Evolutionary conservation across 2,888 invertebrate species (phyloP).

Genomic region (Pecten maximus): DNA sequence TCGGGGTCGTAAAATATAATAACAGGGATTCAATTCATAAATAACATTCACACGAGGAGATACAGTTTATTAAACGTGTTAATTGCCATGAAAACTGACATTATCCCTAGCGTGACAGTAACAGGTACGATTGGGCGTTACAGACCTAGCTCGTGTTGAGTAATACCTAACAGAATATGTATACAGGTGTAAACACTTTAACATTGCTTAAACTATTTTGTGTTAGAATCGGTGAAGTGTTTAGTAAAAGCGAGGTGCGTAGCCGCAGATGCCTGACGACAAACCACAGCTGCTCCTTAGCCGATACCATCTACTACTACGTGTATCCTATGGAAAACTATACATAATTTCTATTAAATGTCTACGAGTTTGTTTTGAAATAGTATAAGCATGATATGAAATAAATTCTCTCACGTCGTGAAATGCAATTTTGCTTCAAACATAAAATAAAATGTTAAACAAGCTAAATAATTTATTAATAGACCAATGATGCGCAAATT

Average conservation of each 20-base stretch:
- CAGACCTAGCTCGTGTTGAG: not conserved
- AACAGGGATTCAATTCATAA: not conserved
- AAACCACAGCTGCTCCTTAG: not conserved
- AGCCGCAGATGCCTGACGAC: not conserved
- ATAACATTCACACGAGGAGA: not conserved
- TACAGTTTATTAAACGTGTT: constrained; percentile 13
- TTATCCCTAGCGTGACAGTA: not conserved
- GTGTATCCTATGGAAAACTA: not conserved
- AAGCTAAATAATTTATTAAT: no score
- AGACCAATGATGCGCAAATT: no score
- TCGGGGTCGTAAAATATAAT: not conserved
- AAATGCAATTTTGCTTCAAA: no score
- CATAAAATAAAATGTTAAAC: not conserved
- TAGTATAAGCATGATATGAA: not conserved
- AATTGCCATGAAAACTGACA: not conserved
- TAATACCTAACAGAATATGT: not conserved
- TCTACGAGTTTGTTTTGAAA: not conserved
- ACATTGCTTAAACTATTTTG: not conserved
- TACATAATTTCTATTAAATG: not conserved
- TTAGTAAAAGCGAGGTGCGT: not conserved
- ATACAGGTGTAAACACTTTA: not conserved
- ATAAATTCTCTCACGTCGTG: not conserved
- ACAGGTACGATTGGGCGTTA: not conserved
- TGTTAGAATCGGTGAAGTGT: constrained; percentile 1
- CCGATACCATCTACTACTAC: not conserved